A percentile compares a stretch with the other conserved stretches of the same genome.
These are phyloP conservation scores for Hyphantria cunea DNA, from an alignment of 1,140 invertebrate genomes.

Conservation along the genomic window DNA sequence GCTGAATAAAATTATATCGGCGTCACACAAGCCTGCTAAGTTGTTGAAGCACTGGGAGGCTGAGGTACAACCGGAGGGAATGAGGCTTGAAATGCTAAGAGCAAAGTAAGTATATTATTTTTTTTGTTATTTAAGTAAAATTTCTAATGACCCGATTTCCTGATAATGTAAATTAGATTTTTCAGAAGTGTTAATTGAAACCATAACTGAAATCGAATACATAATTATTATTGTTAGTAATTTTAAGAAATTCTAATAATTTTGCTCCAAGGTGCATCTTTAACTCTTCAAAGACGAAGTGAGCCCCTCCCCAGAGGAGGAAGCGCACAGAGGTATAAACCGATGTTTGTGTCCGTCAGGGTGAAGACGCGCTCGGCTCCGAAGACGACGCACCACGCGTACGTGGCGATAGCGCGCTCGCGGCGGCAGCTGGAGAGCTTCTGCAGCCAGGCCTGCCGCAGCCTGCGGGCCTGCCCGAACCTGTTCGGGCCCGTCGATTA, in stretches of 20 bases:
- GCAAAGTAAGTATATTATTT: slow-evolving; percentile 84
- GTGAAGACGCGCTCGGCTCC: slow-evolving; percentile 87
- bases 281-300: too few relatives aligned
- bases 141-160: too few relatives aligned
- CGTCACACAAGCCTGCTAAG: slow-evolving; percentile 89
- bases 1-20: slow-evolving; percentile 88
- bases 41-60: slow-evolving; percentile 89
- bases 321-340: too few relatives aligned
- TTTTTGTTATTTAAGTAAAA: neutral
- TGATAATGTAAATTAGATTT: too few relatives aligned
- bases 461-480: slow-evolving; percentile 89
- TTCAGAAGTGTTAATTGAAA: too few relatives aligned
- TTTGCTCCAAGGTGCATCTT: too few relatives aligned
- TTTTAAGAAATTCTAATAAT: too few relatives aligned
- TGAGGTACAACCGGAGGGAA: slow-evolving; percentile 84
- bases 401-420: slow-evolving; percentile 85
- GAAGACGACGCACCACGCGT: slow-evolving; percentile 88
- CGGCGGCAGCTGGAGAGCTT: slow-evolving; percentile 85
- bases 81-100: slow-evolving; percentile 87
- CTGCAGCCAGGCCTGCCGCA: slow-evolving; percentile 86
- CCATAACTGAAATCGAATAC: too few relatives aligned
- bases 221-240: too few relatives aligned
- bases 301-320: too few relatives aligned
- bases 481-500: slow-evolving; percentile 86
- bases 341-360: slow-evolving; percentile 34